Evolutionary conservation across 2,797 vertebrate genomes (phyloP).

Genomic region (Lithobates pipiens): DNA sequence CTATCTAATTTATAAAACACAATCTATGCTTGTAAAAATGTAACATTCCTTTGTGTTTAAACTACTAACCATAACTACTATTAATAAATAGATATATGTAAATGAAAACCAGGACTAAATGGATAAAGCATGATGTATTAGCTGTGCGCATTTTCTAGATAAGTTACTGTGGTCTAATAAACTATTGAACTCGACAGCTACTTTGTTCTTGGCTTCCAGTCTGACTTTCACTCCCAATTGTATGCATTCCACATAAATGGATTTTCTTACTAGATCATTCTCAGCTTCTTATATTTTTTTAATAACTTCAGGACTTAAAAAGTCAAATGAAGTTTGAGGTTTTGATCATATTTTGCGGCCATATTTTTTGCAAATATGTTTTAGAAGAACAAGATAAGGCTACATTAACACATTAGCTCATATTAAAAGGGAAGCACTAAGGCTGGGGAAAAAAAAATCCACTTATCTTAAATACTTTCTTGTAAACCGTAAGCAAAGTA

Average conservation of each 20-base stretch:
- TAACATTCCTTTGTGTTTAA: background rate
- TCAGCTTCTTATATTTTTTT: constrained; percentile 56
- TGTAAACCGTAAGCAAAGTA: constrained; percentile 42
- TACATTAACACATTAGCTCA: constrained; percentile 53
- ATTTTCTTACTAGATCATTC: constrained; percentile 57
- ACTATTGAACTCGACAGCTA: constrained; percentile 52
- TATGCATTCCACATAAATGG: constrained; percentile 53
- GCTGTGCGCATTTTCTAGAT: constrained; percentile 17
- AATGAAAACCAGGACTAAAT: background rate
- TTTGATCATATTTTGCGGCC: constrained; percentile 26
- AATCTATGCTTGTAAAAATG: background rate
- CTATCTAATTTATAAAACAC: background rate
- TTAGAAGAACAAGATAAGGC: constrained; percentile 41
- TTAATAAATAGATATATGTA: background rate
- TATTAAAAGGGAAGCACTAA: constrained; percentile 39
- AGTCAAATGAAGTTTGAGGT: constrained; percentile 58
- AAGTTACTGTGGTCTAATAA: constrained; percentile 45
- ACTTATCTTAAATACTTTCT: constrained; percentile 54
- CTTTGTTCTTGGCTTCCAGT: constrained; percentile 36
- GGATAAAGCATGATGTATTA: background rate
- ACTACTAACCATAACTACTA: background rate
- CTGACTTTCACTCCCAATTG: constrained; percentile 36
- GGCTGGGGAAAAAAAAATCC: constrained; percentile 34
- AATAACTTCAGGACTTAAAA: constrained; percentile 54
- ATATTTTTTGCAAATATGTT: constrained; percentile 52